A percentile compares a stretch with the other conserved stretches of the same genome.
Evolutionary conservation across 2,113 vertebrate genomes (phyloP).

Genomic region (Ammospiza caudacuta): DNA sequence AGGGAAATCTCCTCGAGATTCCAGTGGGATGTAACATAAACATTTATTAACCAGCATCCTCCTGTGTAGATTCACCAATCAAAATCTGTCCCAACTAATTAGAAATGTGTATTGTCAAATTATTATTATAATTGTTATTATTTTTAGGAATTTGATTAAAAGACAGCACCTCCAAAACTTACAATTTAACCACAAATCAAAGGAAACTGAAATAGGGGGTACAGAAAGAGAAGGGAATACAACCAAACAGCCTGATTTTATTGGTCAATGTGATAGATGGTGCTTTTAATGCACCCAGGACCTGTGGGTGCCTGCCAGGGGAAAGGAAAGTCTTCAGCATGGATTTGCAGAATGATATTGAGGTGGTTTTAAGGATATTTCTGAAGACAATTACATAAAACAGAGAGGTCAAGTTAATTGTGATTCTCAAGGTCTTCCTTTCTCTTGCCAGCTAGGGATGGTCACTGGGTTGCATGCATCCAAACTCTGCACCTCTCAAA

Average conservation of each 20-base stretch:
- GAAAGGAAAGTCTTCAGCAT: background rate
- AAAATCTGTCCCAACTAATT: background rate
- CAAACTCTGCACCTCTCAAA: background rate
- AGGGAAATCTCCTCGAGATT: background rate
- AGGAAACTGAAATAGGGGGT: background rate
- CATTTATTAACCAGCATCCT: background rate
- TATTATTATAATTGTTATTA: background rate
- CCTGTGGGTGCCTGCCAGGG: background rate
- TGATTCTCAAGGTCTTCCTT: background rate
- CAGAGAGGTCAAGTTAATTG: background rate
- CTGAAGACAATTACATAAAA: background rate
- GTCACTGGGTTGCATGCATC: background rate
- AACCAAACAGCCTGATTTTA: background rate
- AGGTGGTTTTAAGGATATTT: background rate
- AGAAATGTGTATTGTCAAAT: background rate
- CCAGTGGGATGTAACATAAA: background rate
- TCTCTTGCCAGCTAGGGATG: background rate
- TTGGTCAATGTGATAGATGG: background rate
- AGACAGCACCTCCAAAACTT: background rate
- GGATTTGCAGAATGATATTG: rapidly evolving
- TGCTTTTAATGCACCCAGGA: background rate
- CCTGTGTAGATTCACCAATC: background rate
- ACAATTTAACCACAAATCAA: background rate
- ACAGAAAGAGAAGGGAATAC: background rate
- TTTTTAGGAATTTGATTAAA: background rate